Evolutionary conservation across 2,888 invertebrate species (phyloP).

Genomic region (Spilosoma lubricipeda): DNA sequence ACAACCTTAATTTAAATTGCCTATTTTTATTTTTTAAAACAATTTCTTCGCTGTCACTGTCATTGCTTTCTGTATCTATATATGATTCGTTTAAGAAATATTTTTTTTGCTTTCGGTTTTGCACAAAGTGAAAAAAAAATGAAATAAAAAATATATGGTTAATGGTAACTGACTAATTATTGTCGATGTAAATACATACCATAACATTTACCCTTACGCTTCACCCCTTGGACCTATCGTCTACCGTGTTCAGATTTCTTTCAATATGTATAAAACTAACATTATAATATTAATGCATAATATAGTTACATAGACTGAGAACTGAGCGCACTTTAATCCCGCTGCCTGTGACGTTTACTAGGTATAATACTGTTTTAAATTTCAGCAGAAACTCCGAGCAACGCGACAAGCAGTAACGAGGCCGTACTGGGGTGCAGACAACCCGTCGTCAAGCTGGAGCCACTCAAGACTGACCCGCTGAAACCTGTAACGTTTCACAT

Average conservation of each 20-base stretch:
- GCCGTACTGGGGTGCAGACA: slow-evolving; percentile 84
- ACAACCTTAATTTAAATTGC: not conserved
- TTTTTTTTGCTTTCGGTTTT: not conserved
- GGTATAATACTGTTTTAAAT: not conserved
- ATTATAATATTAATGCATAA: not conserved
- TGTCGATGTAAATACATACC: not conserved
- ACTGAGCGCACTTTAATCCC: not conserved
- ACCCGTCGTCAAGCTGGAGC: slow-evolving; percentile 88
- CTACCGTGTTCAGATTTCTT: not conserved
- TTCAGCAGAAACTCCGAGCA: slow-evolving; percentile 42
- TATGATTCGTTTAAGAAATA: not conserved
- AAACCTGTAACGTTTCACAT: slow-evolving; percentile 89
- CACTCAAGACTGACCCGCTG: slow-evolving; percentile 87
- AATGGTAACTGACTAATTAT: too few species aligned
- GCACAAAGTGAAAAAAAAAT: not conserved
- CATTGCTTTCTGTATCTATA: not conserved
- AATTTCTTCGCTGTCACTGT: slow-evolving; percentile 3
- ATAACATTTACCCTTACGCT: not conserved
- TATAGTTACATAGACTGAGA: not conserved
- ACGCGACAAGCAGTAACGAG: slow-evolving; percentile 59
- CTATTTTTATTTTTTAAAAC: not conserved
- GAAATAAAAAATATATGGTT: not conserved
- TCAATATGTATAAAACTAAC: not conserved
- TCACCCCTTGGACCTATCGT: too few species aligned
- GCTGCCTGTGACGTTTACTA: not conserved